Conservation (phyloP, 2,888 invertebrate genomes). For the Drosophila greeni region DNA sequence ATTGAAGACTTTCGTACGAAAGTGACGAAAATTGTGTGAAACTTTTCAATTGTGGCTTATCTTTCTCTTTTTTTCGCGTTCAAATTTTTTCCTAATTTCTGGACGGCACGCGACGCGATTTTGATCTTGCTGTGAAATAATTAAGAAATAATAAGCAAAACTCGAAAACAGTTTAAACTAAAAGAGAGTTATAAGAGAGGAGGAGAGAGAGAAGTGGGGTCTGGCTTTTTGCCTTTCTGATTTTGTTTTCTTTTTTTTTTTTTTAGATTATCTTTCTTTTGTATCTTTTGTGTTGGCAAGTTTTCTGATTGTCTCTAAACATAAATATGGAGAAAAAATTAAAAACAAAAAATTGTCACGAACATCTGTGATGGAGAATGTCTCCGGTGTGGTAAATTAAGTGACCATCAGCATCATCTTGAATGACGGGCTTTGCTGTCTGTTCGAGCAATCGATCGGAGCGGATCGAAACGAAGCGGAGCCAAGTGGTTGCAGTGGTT, state of each 20-base stretch:
- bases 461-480: conserved; percentile 34
- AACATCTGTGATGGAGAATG: conserved; percentile 99
- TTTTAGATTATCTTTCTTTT: conserved; percentile 5
- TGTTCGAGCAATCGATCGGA: conserved; percentile 59
- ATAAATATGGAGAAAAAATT: conserved; percentile 72
- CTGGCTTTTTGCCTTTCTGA: conserved; percentile 30
- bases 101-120: conserved; percentile 43
- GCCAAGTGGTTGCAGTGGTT: conserved; percentile 45
- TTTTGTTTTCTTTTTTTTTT: conserved; percentile 14
- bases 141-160: conserved; percentile 64
- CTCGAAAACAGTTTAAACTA: conserved; percentile 57
- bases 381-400: conserved; percentile 99
- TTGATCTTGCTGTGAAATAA: conserved; percentile 45
- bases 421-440: conserved; percentile 88
- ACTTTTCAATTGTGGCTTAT: conserved; percentile 13
- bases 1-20: conserved; percentile 14
- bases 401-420: conserved; percentile 99
- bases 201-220: conserved; percentile 39
- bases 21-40: conserved; percentile 42
- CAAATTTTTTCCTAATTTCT: conserved; percentile 44
- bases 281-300: conserved; percentile 14
- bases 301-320: conserved; percentile 56
- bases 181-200: conserved; percentile 46
- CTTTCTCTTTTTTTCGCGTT: conserved; percentile 16
- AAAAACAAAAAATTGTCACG: conserved; percentile 86